A percentile compares a stretch with the other conserved stretches of the same genome.
phyloP scores from a whole-genome alignment of 2,888 invertebrate species.

The Isoperla grammatica region DNA sequence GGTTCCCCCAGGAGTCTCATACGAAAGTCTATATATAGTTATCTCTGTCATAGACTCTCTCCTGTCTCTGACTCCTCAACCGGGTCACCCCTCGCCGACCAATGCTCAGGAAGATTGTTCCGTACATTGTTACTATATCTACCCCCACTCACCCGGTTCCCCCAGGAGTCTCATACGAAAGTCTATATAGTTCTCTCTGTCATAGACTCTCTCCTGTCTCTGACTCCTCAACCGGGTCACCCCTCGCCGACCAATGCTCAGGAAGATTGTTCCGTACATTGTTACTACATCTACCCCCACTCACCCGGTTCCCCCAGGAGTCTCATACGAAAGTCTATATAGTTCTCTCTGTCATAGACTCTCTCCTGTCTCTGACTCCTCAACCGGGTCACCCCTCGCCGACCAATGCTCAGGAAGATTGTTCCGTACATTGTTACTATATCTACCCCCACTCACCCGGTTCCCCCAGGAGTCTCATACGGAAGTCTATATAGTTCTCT shows the following conservation, averaged over 20 bases:
- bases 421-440: too few relatives aligned
- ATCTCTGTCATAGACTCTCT: slow-evolving; percentile 83
- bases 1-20: slow-evolving; percentile 89
- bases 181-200: slow-evolving; percentile 92
- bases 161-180: slow-evolving; percentile 89
- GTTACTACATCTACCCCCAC: too few relatives aligned
- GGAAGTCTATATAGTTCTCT: slow-evolving; percentile 92
- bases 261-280: too few relatives aligned
- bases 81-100: slow-evolving; percentile 92
- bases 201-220: slow-evolving; percentile 77
- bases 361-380: slow-evolving; percentile 76
- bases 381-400: slow-evolving; percentile 91
- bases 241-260: slow-evolving; percentile 95
- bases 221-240: slow-evolving; percentile 81
- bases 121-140: too few relatives aligned
- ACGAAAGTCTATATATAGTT: slow-evolving; percentile 92
- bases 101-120: too few relatives aligned
- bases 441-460: slow-evolving; percentile 63
- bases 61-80: slow-evolving; percentile 72
- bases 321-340: slow-evolving; percentile 91
- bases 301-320: slow-evolving; percentile 82
- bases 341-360: slow-evolving; percentile 87
- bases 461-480: slow-evolving; percentile 88
- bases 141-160: slow-evolving; percentile 79
- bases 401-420: too few relatives aligned